Evolutionary conservation across 1,140 invertebrate species (phyloP).

Genomic region (Sweltsa coloradensis): DNA sequence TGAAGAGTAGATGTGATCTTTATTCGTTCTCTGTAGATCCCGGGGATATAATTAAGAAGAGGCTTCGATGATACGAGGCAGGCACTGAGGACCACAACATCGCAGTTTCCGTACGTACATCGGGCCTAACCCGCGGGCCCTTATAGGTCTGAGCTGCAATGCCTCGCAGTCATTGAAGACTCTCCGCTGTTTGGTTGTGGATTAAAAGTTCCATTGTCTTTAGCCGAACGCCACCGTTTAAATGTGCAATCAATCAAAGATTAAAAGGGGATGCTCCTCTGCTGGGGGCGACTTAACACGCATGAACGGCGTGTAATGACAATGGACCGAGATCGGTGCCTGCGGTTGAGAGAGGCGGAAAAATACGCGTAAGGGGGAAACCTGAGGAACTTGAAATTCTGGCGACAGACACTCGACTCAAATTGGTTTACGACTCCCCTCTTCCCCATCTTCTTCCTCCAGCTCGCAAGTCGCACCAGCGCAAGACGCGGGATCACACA

Average conservation of each 20-base stretch:
- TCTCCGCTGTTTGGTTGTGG: too few species aligned
- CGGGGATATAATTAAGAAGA: too few species aligned
- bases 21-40: too few species aligned
- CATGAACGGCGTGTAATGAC: constrained; percentile 2
- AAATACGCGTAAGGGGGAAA: background rate
- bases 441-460: background rate
- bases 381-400: constrained; percentile 3
- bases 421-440: constrained; percentile 3
- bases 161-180: too few species aligned
- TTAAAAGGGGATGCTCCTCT: background rate
- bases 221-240: background rate
- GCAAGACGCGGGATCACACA: too few species aligned
- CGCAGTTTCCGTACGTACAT: too few species aligned
- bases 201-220: background rate
- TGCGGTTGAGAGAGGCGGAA: background rate
- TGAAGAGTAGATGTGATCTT: too few species aligned
- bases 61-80: too few species aligned
- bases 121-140: too few species aligned
- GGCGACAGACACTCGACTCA: constrained; percentile 6
- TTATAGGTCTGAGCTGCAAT: too few species aligned
- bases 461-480: too few species aligned
- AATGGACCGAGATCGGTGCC: background rate
- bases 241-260: constrained; percentile 2
- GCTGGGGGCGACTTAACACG: background rate
- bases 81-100: too few species aligned